Evolutionary conservation across 2,113 vertebrate genomes (phyloP).

Genomic region (Trematocara stigmaticum): DNA sequence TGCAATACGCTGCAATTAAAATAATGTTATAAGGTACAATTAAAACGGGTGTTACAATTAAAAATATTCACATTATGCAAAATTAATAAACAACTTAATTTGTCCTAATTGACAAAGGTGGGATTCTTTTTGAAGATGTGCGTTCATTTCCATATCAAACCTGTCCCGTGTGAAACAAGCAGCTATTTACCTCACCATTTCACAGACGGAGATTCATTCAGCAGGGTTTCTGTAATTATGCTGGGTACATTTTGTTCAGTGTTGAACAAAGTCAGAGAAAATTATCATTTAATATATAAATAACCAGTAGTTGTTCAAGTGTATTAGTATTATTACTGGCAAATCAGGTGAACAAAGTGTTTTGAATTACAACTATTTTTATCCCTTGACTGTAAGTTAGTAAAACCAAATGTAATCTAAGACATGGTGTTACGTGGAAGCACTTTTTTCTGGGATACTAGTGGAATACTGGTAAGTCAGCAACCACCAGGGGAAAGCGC

Average conservation of each 20-base stretch:
- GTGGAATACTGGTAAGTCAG: background rate
- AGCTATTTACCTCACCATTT: slow-evolving; percentile 22
- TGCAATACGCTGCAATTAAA: slow-evolving; percentile 51
- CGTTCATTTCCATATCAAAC: slow-evolving; percentile 61
- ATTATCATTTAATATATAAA: background rate
- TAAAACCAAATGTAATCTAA: background rate
- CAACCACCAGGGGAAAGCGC: background rate
- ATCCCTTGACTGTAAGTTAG: background rate
- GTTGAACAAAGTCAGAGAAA: background rate
- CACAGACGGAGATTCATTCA: slow-evolving; percentile 17
- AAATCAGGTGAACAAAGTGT: background rate
- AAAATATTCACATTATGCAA: slow-evolving; percentile 57
- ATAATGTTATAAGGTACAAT: slow-evolving; percentile 31
- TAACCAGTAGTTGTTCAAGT: background rate
- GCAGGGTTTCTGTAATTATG: background rate
- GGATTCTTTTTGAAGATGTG: slow-evolving; percentile 54
- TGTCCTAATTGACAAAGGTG: slow-evolving; percentile 67
- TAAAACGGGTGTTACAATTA: slow-evolving; percentile 49
- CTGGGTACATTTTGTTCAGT: background rate
- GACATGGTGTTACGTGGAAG: background rate
- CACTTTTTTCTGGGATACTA: background rate
- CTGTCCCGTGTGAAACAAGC: slow-evolving; percentile 46
- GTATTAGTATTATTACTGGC: background rate
- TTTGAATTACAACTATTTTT: background rate
- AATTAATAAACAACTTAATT: slow-evolving; percentile 58